Evolutionary conservation across 2,797 vertebrate species (phyloP), one percentile per base, ranked within the genome.

Genomic region (Sternarchorhynchus goeldii): DNA sequence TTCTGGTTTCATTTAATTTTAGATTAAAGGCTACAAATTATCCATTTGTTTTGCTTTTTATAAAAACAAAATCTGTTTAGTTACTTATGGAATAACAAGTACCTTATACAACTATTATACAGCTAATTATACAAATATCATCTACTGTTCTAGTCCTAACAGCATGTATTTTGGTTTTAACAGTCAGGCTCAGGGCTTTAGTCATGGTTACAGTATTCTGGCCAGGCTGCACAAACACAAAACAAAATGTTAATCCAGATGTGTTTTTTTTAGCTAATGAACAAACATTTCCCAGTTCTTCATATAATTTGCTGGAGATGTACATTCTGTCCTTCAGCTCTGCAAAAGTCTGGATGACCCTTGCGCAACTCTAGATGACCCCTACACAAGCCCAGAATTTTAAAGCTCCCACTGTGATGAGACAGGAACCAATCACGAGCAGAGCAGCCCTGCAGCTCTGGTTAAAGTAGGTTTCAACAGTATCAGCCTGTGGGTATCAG

Each of bases 401-500:
- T 68, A 70, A 69, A 78, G 70, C 16, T 60, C 63, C 76, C 39
- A 58, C 62, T 79, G 58, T 31, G 32, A 53, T 59, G 31, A 79
- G 75, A 72, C 75, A 71, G 31, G 10, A 63, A 25, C 14, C 73
- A 66, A 39, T 75, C 78, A 80, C 55, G 79, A 59, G 39, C 20
- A 18, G 69, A 80, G 32, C 45, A 36, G 58, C 70, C 71, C 45
- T 41, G 50, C 55, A 78, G 63, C 50, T 25, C 63, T 45, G 2
- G 60, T 62, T 60, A 25, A 56, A 80, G 62, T 34, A 73, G 32
- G 32, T 60, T 55, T 67, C 64, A 77, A 59, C 70, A 66, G 45
- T 77, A 75, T 77, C 67, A 81, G 59, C 69, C 60, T 69, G 59
- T 75, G 45, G 50, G 58, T 55, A 59, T 72, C 60, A 71, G 67